These are phyloP conservation scores for Macheiramphus alcinus DNA, from an alignment of 2,113 vertebrate genomes.

Conservation along the genomic window DNA sequence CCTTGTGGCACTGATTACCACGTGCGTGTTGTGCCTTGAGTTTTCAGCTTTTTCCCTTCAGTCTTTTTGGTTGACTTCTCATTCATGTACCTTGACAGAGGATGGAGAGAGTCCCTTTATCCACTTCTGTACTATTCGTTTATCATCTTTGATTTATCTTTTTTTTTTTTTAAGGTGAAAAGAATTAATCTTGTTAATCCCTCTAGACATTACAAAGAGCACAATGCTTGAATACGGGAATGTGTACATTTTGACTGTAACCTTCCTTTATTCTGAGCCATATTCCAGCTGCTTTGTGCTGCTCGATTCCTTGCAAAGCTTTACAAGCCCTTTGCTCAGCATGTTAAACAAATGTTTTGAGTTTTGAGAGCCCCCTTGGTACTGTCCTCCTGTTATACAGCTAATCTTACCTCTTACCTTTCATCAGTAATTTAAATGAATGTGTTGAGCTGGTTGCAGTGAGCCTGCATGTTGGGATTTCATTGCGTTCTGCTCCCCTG, in stretches of 20 bases:
- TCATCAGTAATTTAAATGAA: background rate
- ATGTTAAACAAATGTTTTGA: background rate
- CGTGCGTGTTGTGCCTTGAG: background rate
- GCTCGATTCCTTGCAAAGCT: background rate
- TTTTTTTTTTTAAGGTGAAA: background rate
- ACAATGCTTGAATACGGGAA: background rate
- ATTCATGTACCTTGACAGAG: background rate
- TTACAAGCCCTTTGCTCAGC: background rate
- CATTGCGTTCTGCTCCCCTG: background rate
- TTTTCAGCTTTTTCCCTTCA: background rate
- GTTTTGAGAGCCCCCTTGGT: background rate
- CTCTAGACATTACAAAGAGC: background rate
- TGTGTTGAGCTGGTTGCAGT: background rate
- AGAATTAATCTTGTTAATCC: background rate
- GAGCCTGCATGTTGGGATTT: background rate
- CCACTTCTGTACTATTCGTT: background rate
- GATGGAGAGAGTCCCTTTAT: background rate
- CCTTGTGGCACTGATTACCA: rapidly evolving
- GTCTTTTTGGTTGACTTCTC: background rate
- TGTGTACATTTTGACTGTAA: background rate
- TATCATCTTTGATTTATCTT: background rate
- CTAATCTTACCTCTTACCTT: background rate
- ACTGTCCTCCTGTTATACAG: background rate
- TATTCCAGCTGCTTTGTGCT: background rate
- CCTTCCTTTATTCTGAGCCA: background rate